phyloP scores from a whole-genome alignment of 2,113 vertebrate species.

The Perca schrenkii region DNA sequence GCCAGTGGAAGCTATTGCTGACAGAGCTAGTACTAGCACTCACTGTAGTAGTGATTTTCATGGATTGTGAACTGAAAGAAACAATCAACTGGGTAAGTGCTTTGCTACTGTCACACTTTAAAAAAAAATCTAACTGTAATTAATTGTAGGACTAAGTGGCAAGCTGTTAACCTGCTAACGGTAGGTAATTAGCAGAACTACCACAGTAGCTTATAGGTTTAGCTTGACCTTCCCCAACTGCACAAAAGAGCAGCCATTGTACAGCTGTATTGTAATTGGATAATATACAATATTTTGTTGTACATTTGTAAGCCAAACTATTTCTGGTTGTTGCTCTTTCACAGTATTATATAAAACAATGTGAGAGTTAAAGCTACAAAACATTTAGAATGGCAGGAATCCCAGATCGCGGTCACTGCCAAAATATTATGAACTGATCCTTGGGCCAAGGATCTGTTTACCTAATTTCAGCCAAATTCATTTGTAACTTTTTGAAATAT shows the following conservation, averaged over 20 bases:
- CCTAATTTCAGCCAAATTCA: slow-evolving; percentile 28
- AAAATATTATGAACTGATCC: slow-evolving; percentile 14
- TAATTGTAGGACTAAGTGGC: neutral
- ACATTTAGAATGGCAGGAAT: slow-evolving; percentile 19
- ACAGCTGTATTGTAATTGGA: neutral
- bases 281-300: neutral
- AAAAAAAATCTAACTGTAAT: too few relatives aligned
- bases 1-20: neutral
- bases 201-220: neutral
- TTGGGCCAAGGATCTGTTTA: slow-evolving; percentile 28
- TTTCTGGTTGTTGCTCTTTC: neutral
- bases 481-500: slow-evolving; percentile 42
- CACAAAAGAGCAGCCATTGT: neutral
- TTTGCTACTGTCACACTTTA: too few relatives aligned
- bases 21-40: neutral
- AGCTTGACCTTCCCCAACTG: neutral
- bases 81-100: too few relatives aligned
- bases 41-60: too few relatives aligned
- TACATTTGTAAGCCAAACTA: slow-evolving; percentile 4
- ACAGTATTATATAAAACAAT: slow-evolving; percentile 3
- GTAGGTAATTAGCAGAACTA: neutral
- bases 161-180: neutral
- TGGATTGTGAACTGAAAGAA: too few relatives aligned
- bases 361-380: slow-evolving; percentile 16
- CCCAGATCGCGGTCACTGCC: slow-evolving; percentile 20